Conservation (phyloP, 2,888 invertebrate genomes). For the Plebejus melissa region DNA sequence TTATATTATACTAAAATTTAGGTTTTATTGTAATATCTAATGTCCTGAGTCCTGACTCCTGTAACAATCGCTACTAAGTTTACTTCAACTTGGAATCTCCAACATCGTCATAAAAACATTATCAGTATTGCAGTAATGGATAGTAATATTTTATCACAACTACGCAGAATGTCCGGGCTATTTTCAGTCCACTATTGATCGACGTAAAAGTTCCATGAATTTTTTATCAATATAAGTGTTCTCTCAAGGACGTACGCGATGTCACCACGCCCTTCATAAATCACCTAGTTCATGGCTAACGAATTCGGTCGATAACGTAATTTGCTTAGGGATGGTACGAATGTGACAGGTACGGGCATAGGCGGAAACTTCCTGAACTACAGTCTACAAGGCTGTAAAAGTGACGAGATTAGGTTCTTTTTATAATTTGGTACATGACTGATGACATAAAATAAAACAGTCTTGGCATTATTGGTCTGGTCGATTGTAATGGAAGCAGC, state of each 20-base stretch:
- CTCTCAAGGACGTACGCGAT: slow-evolving; percentile 12
- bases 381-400: background rate
- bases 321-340: slow-evolving; percentile 3
- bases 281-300: slow-evolving; percentile 18
- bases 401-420: background rate
- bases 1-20: no score
- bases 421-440: background rate
- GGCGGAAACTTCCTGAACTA: background rate
- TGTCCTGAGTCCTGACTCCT: no score
- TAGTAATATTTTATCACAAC: background rate
- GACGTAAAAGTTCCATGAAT: slow-evolving; percentile 25
- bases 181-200: slow-evolving; percentile 3
- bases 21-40: no score
- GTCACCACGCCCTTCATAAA: slow-evolving; percentile 25
- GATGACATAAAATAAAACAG: background rate
- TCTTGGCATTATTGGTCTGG: background rate
- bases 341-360: slow-evolving; percentile 1
- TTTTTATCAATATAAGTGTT: slow-evolving; percentile 20
- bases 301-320: slow-evolving; percentile 25
- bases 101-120: background rate
- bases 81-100: background rate
- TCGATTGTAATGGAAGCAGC: background rate
- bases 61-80: no score
- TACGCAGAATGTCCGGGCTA: background rate
- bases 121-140: background rate